Evolutionary conservation across 1,140 invertebrate genomes (phyloP).

Genomic region (Linepithema humile): DNA sequence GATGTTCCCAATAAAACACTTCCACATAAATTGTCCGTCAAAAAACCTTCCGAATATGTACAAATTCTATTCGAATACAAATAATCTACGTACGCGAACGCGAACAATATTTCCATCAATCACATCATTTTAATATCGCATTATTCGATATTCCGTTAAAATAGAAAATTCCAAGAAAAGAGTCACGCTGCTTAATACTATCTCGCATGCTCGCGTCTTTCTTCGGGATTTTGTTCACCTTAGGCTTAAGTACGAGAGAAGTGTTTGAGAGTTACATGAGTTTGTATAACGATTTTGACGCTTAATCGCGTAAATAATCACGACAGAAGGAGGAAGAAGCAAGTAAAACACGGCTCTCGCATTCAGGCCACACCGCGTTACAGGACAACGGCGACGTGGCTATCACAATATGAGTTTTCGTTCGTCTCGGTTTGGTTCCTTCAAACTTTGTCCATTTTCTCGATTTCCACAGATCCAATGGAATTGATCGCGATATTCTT

Average conservation of each 20-base stretch:
- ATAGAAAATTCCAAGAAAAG: slow-evolving; percentile 1
- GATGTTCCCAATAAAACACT: neutral
- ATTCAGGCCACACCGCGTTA: slow-evolving; percentile 68
- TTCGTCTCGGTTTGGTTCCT: neutral
- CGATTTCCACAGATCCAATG: slow-evolving; percentile 70
- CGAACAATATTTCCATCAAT: neutral
- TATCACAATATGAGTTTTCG: slow-evolving; percentile 80
- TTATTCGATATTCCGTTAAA: slow-evolving; percentile 13
- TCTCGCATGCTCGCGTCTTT: neutral
- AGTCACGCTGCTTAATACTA: slow-evolving; percentile 13
- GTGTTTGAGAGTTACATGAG: slow-evolving; percentile 47
- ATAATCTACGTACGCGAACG: neutral
- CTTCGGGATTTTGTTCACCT: slow-evolving; percentile 10
- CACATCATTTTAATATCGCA: neutral
- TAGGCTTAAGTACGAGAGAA: slow-evolving; percentile 69
- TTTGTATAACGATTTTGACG: neutral
- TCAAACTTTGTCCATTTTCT: slow-evolving; percentile 79
- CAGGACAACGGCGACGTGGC: slow-evolving; percentile 71
- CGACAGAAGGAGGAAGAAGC: slow-evolving; percentile 28
- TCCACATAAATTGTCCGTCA: neutral
- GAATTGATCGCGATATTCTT: slow-evolving; percentile 72
- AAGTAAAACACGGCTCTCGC: slow-evolving; percentile 68
- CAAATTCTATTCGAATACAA: neutral
- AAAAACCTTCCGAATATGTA: neutral
- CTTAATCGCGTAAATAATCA: neutral